phyloP scores from a whole-genome alignment of 2,888 invertebrate species.

The Amiota communis region DNA sequence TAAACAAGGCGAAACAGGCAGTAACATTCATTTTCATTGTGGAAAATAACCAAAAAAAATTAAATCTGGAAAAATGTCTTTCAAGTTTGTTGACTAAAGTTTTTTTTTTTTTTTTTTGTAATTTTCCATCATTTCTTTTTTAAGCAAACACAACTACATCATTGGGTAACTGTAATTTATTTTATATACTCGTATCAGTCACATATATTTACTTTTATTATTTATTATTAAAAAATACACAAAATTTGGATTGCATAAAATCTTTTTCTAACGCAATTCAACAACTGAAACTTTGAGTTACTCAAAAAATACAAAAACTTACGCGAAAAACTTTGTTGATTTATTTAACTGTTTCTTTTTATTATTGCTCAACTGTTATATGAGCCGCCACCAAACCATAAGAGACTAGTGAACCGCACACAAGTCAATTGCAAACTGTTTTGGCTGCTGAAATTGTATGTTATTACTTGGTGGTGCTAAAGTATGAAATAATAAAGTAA shows the following conservation, averaged over 20 bases:
- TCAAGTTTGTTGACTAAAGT: too few relatives aligned
- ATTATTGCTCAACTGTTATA: not conserved
- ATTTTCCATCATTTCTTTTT: too few relatives aligned
- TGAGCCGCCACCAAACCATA: too few relatives aligned
- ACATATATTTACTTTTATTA: too few relatives aligned
- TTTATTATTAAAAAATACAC: too few relatives aligned
- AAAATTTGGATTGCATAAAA: slow-evolving; percentile 3
- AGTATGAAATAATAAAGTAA: slow-evolving; percentile 3
- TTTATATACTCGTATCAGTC: too few relatives aligned
- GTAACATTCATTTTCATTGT: not conserved
- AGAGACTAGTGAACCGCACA: not conserved
- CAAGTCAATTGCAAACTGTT: slow-evolving; percentile 11
- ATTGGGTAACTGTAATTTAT: too few relatives aligned
- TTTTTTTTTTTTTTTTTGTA: too few relatives aligned
- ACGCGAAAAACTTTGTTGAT: not conserved
- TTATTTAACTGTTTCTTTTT: not conserved
- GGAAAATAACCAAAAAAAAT: too few relatives aligned
- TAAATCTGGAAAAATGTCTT: too few relatives aligned
- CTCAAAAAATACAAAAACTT: too few relatives aligned
- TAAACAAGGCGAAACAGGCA: not conserved
- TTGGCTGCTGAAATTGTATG: not conserved
- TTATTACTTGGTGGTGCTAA: not conserved
- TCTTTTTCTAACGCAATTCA: not conserved
- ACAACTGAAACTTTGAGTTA: not conserved
- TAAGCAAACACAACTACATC: too few relatives aligned